A percentile compares a stretch with the other conserved stretches of the same genome.
Conservation (phyloP, 2,888 invertebrate genomes). For the Megalurothrips usitatus region DNA sequence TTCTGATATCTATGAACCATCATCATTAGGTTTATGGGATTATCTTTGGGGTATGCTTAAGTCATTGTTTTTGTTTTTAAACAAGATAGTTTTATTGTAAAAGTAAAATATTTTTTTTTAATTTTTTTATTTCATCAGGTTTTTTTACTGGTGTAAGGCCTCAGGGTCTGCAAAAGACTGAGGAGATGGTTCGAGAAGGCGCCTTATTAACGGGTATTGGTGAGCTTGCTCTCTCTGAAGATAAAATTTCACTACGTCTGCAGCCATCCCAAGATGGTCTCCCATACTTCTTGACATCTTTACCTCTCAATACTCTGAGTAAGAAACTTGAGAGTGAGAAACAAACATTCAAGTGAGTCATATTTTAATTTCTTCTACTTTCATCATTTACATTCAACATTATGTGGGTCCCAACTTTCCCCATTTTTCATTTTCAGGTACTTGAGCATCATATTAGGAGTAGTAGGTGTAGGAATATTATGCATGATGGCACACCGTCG, state of each 20-base stretch:
- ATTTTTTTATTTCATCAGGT: conserved; percentile 36
- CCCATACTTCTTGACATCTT: conserved; percentile 73
- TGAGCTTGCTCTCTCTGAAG: conserved; percentile 59
- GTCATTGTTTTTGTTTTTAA: conserved; percentile 62
- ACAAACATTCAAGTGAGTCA: conserved; percentile 59
- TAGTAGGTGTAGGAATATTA: conserved; percentile 52
- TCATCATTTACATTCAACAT: not conserved
- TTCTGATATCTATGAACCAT: conserved; percentile 76
- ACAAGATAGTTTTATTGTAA: not conserved
- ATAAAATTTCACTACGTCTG: conserved; percentile 58
- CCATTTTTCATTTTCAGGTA: conserved; percentile 45
- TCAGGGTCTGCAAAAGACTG: conserved; percentile 80
- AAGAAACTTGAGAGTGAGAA: conserved; percentile 67
- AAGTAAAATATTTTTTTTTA: not conserved
- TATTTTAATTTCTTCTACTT: not conserved
- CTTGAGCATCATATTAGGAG: conserved; percentile 53
- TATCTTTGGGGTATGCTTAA: conserved; percentile 63
- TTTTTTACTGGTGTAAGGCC: conserved; percentile 62
- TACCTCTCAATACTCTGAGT: conserved; percentile 69
- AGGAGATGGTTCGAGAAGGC: conserved; percentile 78
- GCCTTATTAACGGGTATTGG: conserved; percentile 76
- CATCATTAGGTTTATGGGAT: conserved; percentile 68
- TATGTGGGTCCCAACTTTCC: conserved; percentile 10
- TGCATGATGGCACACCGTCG: conserved; percentile 51
- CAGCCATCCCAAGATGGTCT: conserved; percentile 67